These are phyloP conservation scores for Sminthopsis crassicaudata DNA, from an alignment of 2,113 vertebrate genomes.

Conservation along the genomic window DNA sequence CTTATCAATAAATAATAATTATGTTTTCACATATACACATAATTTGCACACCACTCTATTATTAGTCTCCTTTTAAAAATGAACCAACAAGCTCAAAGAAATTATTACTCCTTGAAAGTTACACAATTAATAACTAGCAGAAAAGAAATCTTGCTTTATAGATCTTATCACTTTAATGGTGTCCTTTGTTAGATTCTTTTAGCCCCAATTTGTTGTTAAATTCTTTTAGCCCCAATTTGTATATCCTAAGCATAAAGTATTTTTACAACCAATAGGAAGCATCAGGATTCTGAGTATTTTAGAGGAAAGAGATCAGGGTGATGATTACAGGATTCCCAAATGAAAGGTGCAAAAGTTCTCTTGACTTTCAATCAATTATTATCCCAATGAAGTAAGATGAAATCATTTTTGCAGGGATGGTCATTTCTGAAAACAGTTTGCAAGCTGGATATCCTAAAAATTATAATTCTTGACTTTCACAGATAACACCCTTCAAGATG, in stretches of 20 bases:
- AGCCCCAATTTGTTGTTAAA: no score
- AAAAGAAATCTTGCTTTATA: not conserved
- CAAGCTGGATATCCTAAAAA: not conserved
- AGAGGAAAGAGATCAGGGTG: not conserved
- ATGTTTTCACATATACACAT: not conserved
- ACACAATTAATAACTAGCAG: not conserved
- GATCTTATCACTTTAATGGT: not conserved
- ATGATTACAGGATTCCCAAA: not conserved
- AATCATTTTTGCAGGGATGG: not conserved
- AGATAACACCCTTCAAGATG: slow-evolving; percentile 11
- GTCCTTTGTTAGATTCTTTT: not conserved
- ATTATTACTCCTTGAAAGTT: not conserved
- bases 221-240: not conserved
- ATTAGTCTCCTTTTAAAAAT: not conserved
- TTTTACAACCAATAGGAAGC: not conserved
- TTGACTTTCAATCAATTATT: not conserved
- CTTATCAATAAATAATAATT: not conserved
- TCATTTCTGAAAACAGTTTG: not conserved
- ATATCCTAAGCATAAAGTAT: not conserved
- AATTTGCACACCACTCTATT: not conserved
- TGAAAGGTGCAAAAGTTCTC: not conserved
- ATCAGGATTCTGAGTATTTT: not conserved
- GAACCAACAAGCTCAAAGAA: not conserved
- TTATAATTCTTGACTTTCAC: not conserved
- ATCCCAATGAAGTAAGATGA: not conserved